A percentile compares a stretch with the other conserved stretches of the same genome.
Conservation (phyloP, 2,888 invertebrate species). For the Luperina testacea region DNA sequence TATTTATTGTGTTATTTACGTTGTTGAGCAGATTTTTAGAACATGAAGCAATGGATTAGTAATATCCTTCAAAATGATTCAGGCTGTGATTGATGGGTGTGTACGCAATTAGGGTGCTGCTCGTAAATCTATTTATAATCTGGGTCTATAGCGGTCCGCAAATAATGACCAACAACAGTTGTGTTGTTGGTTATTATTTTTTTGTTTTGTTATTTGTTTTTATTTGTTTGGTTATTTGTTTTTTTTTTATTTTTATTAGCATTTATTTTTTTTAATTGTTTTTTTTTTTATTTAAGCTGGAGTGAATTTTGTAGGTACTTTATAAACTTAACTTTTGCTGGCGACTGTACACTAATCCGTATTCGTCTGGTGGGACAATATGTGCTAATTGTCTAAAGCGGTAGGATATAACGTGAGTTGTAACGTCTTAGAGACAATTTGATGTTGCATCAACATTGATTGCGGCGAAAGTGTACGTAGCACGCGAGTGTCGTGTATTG, state of each 20-base stretch:
- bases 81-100: not conserved
- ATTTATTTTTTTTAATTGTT: too few species aligned
- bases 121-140: not conserved
- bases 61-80: too few species aligned
- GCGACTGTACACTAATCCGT: conserved; percentile 65
- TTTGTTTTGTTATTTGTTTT: too few species aligned
- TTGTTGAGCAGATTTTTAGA: not conserved
- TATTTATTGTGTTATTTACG: not conserved
- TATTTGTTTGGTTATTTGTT: too few species aligned
- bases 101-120: not conserved
- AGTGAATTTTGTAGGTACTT: not conserved
- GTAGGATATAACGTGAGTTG: conserved; percentile 54
- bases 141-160: not conserved
- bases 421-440: conserved; percentile 62
- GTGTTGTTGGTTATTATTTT: too few species aligned
- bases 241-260: too few species aligned
- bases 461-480: conserved; percentile 73
- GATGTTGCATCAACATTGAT: conserved; percentile 70
- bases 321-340: conserved; percentile 5
- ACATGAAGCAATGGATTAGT: not conserved
- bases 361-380: conserved; percentile 64
- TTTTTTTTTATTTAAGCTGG: too few species aligned
- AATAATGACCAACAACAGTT: not conserved
- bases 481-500: conserved; percentile 63
- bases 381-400: conserved; percentile 70